Evolutionary conservation across 2,888 invertebrate species (phyloP).

Genomic region (Cryptocheilus praepositus): DNA sequence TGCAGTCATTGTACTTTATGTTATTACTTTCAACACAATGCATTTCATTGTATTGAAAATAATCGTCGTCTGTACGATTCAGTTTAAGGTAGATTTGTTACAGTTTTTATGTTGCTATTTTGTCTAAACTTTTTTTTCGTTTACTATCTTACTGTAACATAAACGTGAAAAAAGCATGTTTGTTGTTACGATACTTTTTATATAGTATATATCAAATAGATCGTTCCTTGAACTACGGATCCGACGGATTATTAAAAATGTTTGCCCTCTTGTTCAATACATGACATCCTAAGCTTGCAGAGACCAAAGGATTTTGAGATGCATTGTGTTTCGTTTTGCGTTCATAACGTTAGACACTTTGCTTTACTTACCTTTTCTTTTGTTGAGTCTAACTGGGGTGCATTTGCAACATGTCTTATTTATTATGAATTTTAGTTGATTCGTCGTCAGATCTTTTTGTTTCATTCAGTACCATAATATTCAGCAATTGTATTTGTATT

Average conservation of each 20-base stretch:
- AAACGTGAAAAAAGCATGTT: constrained; percentile 7
- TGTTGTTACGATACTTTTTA: constrained; percentile 13
- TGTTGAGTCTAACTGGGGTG: constrained; percentile 75
- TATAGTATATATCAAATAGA: neutral
- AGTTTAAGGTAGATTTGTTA: too few species aligned
- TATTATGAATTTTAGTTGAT: constrained; percentile 49
- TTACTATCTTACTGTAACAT: neutral
- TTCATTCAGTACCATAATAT: constrained; percentile 38
- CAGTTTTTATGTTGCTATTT: too few species aligned
- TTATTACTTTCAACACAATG: constrained; percentile 45
- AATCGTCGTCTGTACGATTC: too few species aligned
- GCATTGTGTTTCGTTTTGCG: constrained; percentile 59
- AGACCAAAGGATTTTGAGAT: constrained; percentile 42
- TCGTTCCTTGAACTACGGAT: constrained; percentile 6
- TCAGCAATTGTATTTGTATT: constrained; percentile 72
- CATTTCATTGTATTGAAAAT: constrained; percentile 39
- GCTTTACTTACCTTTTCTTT: constrained; percentile 67
- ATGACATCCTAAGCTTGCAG: constrained; percentile 17
- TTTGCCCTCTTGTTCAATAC: constrained; percentile 42
- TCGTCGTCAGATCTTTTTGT: constrained; percentile 36
- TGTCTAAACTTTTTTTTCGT: neutral
- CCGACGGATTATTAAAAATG: constrained; percentile 4
- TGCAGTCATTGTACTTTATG: constrained; percentile 25
- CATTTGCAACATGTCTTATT: constrained; percentile 74
- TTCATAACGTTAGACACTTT: constrained; percentile 62